A percentile compares a stretch with the other conserved stretches of the same genome.
phyloP scores from a whole-genome alignment of 2,888 invertebrate species.

The Mylabris sibirica region DNA sequence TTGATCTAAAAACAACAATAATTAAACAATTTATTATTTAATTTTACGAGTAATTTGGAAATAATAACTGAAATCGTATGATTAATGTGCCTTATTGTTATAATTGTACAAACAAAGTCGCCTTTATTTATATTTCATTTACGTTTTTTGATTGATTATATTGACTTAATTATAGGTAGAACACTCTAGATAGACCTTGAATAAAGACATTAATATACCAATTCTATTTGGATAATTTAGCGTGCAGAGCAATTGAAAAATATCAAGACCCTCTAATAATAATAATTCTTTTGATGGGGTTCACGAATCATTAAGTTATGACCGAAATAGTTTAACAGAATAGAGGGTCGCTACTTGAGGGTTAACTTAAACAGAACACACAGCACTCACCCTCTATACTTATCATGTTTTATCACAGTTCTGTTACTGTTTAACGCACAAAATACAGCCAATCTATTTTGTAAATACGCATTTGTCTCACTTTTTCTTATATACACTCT shows the following conservation, averaged over 20 bases:
- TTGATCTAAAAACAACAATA: constrained; percentile 70
- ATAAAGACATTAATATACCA: constrained; percentile 44
- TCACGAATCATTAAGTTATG: constrained; percentile 56
- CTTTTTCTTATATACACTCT: constrained; percentile 27
- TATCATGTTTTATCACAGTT: constrained; percentile 1
- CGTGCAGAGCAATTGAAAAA: constrained; percentile 37
- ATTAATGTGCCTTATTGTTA: constrained; percentile 41
- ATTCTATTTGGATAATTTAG: constrained; percentile 43
- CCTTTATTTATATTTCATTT: constrained; percentile 50
- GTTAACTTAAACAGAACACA: constrained; percentile 19
- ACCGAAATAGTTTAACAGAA: constrained; percentile 55
- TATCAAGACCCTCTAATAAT: constrained; percentile 26
- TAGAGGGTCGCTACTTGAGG: constrained; percentile 41
- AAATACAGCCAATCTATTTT: constrained; percentile 40
- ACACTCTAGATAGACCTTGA: constrained; percentile 35
- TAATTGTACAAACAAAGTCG: constrained; percentile 20
- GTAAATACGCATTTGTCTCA: constrained; percentile 40
- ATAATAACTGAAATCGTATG: constrained; percentile 27
- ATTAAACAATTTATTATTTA: constrained; percentile 17
- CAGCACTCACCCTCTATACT: not conserved
- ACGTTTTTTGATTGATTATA: constrained; percentile 52
- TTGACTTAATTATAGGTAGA: constrained; percentile 45
- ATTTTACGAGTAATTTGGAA: not conserved
- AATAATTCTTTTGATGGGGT: constrained; percentile 52
- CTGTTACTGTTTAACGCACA: constrained; percentile 6